Conservation (phyloP, 2,113 vertebrate genomes). For the Apodemus sylvaticus region DNA sequence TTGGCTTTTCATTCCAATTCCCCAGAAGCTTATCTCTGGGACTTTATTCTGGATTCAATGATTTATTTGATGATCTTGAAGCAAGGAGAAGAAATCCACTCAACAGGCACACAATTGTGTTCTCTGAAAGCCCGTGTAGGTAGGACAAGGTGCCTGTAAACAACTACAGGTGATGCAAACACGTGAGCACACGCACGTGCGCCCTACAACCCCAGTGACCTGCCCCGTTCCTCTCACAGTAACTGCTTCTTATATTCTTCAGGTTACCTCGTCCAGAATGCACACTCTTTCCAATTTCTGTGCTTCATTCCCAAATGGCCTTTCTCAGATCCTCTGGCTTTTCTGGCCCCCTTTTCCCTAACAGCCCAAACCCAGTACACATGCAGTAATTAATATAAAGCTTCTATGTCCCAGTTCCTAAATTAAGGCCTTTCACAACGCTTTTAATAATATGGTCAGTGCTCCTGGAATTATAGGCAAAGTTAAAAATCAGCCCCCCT, state of each 20-base stretch:
- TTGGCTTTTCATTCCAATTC: conserved; percentile 26
- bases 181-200: rapidly evolving
- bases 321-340: conserved; percentile 46
- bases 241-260: conserved; percentile 24
- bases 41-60: not conserved
- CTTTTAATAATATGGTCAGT: conserved; percentile 72
- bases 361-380: conserved; percentile 34
- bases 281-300: not conserved
- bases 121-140: not conserved
- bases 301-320: not conserved
- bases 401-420: conserved; percentile 63
- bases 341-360: conserved; percentile 45
- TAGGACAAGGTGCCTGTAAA: not conserved
- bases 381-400: conserved; percentile 38
- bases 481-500: conserved; percentile 73
- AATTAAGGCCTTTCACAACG: conserved; percentile 71
- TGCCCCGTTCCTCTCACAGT: not conserved
- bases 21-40: not conserved
- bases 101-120: not conserved
- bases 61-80: conserved; percentile 41
- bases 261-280: conserved; percentile 31
- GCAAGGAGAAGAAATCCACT: conserved; percentile 33
- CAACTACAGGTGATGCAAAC: not conserved
- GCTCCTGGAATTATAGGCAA: conserved; percentile 64
- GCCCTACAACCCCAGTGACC: not conserved